These are phyloP conservation scores for Drosophila teissieri DNA, from an alignment of 1,140 invertebrate genomes.

Conservation along the genomic window DNA sequence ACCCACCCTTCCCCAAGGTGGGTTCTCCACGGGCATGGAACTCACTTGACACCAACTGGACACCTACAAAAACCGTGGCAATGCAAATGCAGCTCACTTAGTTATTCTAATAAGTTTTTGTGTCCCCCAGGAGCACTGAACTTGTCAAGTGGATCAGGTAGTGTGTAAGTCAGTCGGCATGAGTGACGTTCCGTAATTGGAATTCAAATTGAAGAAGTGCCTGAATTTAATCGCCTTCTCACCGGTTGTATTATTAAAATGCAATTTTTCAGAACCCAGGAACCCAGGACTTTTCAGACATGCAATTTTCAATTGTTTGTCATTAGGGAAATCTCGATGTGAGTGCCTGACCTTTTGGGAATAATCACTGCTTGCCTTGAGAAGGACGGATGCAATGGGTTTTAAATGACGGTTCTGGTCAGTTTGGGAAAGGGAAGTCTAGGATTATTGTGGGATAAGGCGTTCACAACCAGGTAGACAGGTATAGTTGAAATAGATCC, in stretches of 20 bases:
- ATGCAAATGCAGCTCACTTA: constrained; percentile 32
- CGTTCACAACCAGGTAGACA: background rate
- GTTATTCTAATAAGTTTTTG: constrained; percentile 37
- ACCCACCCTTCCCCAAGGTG: background rate
- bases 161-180: constrained; percentile 15
- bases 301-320: constrained; percentile 59
- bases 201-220: constrained; percentile 51
- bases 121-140: constrained; percentile 35
- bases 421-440: background rate
- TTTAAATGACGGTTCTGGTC: constrained; percentile 10
- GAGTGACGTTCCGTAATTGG: constrained; percentile 60
- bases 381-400: background rate
- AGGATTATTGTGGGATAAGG: too few relatives aligned
- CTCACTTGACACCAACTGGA: background rate
- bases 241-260: constrained; percentile 57
- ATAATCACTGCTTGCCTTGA: background rate
- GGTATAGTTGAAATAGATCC: background rate
- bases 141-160: constrained; percentile 7
- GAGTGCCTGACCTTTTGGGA: constrained; percentile 45
- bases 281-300: constrained; percentile 36
- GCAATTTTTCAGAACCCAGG: constrained; percentile 33
- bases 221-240: constrained; percentile 31
- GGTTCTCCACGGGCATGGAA: background rate
- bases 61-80: constrained; percentile 11
- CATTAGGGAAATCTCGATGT: constrained; percentile 37